These are phyloP conservation scores for Rhinogobio ventralis DNA, from an alignment of 2,797 vertebrate genomes.

Conservation along the genomic window DNA sequence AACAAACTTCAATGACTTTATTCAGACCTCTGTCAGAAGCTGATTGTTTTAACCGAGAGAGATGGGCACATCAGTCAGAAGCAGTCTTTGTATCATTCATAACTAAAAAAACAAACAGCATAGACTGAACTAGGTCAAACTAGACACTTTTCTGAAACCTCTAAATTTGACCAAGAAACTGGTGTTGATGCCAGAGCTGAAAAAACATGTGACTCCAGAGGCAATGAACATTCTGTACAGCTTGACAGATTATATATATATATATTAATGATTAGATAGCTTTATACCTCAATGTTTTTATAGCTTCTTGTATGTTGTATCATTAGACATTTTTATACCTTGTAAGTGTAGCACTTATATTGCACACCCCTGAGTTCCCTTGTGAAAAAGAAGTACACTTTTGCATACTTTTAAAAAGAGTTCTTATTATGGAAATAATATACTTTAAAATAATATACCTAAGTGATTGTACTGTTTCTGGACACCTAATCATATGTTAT, in stretches of 20 bases:
- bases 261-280: too few species aligned
- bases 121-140: background rate
- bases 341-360: background rate
- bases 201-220: slow-evolving; percentile 4
- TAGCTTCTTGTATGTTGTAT: background rate
- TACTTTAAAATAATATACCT: background rate
- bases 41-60: background rate
- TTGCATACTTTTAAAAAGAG: background rate
- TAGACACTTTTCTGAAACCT: background rate
- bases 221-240: background rate
- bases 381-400: background rate
- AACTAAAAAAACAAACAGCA: background rate
- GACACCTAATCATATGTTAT: background rate
- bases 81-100: background rate
- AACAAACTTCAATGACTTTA: background rate
- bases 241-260: background rate
- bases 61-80: background rate
- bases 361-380: background rate
- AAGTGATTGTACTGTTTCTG: background rate
- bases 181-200: background rate
- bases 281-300: background rate
- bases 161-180: background rate
- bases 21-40: background rate
- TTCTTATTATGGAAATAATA: background rate
- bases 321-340: background rate